A percentile compares a stretch with the other conserved stretches of the same genome.
Evolutionary conservation across 2,888 invertebrate species (phyloP).

Genomic region (Nebria salina): DNA sequence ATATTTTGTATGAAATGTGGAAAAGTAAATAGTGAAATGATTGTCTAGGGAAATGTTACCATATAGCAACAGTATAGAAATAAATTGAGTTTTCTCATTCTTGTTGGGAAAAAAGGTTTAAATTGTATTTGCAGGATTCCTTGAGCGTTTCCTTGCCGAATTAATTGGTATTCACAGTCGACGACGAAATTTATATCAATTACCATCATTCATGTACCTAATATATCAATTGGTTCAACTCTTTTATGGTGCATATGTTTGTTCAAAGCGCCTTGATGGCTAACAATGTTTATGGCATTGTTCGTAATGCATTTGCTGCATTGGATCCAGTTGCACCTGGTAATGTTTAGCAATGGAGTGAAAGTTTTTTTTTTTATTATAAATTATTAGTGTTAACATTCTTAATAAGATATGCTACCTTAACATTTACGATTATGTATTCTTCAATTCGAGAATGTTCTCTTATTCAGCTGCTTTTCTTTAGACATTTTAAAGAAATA

Average conservation of each 20-base stretch:
- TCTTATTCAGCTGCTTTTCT: not conserved
- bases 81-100: no score
- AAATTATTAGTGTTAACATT: slow-evolving; percentile 23
- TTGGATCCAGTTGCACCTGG: slow-evolving; percentile 15
- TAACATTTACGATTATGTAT: slow-evolving; percentile 14
- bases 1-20: not conserved
- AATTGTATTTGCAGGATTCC: slow-evolving; percentile 28
- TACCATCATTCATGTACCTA: slow-evolving; percentile 30
- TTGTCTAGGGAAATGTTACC: not conserved
- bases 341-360: slow-evolving; percentile 28
- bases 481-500: not conserved
- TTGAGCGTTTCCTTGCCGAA: slow-evolving; percentile 21
- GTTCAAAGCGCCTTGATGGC: slow-evolving; percentile 20
- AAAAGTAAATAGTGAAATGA: not conserved
- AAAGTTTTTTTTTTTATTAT: slow-evolving; percentile 24
- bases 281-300: slow-evolving; percentile 31
- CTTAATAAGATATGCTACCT: not conserved
- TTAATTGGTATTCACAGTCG: slow-evolving; percentile 24
- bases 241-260: slow-evolving; percentile 32
- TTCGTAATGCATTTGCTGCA: slow-evolving; percentile 15
- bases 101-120: no score
- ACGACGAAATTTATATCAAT: slow-evolving; percentile 29
- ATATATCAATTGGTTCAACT: slow-evolving; percentile 35
- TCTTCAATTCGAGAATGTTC: not conserved
- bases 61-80: no score